Evolutionary conservation across 2,888 invertebrate species (phyloP).

Genomic region (Xylocampa areola): DNA sequence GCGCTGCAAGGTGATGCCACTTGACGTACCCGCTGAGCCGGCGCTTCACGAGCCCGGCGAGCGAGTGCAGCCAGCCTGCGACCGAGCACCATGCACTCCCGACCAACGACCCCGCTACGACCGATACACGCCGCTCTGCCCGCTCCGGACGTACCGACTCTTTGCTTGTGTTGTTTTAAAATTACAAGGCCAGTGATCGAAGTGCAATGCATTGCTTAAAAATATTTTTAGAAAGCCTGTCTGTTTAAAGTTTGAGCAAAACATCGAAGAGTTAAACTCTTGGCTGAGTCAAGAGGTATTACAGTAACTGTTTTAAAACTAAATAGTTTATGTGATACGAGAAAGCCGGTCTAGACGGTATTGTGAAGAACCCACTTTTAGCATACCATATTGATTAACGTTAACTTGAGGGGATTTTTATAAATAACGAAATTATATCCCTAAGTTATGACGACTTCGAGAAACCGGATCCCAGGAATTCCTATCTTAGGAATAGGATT

Average conservation of each 20-base stretch:
- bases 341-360: no score
- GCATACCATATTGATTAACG: no score
- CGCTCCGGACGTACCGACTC: slow-evolving; percentile 58
- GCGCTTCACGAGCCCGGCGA: slow-evolving; percentile 93
- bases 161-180: slow-evolving; percentile 24
- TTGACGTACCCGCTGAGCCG: slow-evolving; percentile 95
- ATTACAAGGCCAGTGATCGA: not conserved
- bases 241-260: slow-evolving; percentile 10
- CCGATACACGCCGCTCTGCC: slow-evolving; percentile 64
- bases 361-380: no score
- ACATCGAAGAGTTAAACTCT: not conserved
- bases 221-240: not conserved
- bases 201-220: not conserved
- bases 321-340: no score
- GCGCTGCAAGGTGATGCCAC: slow-evolving; percentile 91
- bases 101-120: slow-evolving; percentile 44
- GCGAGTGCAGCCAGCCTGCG: slow-evolving; percentile 92
- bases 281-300: no score
- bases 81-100: slow-evolving; percentile 56
- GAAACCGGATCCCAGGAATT: no score
- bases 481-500: no score
- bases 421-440: no score
- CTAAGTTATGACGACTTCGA: no score
- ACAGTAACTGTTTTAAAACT: not conserved
- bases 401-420: no score